Evolutionary conservation across 2,113 vertebrate genomes (phyloP), one percentile per base, ranked within the genome.

Genomic region (Amphilophus citrinellus): DNA sequence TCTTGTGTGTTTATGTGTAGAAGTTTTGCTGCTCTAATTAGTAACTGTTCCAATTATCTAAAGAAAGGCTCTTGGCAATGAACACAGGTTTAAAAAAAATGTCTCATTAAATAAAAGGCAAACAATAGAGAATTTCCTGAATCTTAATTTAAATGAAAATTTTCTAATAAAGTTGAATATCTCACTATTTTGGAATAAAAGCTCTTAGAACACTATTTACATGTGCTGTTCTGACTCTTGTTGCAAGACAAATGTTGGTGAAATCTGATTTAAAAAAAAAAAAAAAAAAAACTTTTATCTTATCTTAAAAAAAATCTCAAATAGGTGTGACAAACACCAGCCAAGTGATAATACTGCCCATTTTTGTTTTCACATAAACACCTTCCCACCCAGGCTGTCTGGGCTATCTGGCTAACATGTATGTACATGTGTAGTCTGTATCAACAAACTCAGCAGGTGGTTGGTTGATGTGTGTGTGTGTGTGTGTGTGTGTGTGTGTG

Each of bases 401-500:
- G 60, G 62, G 61, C 82, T 87, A 14, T 86, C 50, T 24, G 62
- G 84, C 82, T 80, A 87, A 92, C 89, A 91, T 86, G 82, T 85
- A 84, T 87, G 82, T 90, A 86, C 90, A 89, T 92, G 90, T 92
- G 88, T 71, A 88, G 87, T 82, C 66, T 27, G 10, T 88, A 90
- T 86, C 90, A 91, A 83, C 85, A 91, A 86, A 93, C 85, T 71
- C 92, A 92, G 92, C 88, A 93, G 91, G 93, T 88, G 91, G 88
- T 71, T 81, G 61, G 73, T 30, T 30, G 27, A 30, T n/a, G n/a
- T n/a, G n/a, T n/a, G n/a, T n/a, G n/a, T n/a, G n/a, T n/a, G n/a
- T n/a, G n/a, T n/a, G n/a, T n/a, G n/a, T n/a, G n/a, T n/a, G n/a
- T n/a, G n/a, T n/a, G n/a, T n/a, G n/a, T n/a, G n/a, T n/a, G n/a